Evolutionary conservation across 2,797 vertebrate genomes (phyloP).

Genomic region (Remorina albescens): DNA sequence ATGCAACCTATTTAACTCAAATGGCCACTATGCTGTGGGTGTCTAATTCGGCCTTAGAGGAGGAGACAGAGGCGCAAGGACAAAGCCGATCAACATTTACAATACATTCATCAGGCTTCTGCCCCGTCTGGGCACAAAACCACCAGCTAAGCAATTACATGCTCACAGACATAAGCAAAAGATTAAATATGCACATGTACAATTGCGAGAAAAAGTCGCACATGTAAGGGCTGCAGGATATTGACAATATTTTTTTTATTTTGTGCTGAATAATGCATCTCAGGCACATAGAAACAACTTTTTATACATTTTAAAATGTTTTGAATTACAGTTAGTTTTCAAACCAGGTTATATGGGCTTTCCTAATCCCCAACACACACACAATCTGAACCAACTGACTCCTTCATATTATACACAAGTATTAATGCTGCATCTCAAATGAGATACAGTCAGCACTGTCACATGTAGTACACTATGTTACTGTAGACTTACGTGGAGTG

Average conservation of each 20-base stretch:
- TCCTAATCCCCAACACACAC: not conserved
- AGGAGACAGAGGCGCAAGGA: constrained; percentile 31
- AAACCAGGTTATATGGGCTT: too few relatives aligned
- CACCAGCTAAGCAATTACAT: constrained; percentile 10
- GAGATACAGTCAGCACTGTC: too few relatives aligned
- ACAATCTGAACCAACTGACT: not conserved
- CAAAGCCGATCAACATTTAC: constrained; percentile 45
- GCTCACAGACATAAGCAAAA: constrained; percentile 20
- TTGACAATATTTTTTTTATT: constrained; percentile 35
- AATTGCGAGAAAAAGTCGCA: constrained; percentile 1
- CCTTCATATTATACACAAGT: not conserved
- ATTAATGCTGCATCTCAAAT: too few relatives aligned
- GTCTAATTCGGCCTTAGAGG: constrained; percentile 49
- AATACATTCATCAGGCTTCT: constrained; percentile 57
- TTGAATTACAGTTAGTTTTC: not conserved
- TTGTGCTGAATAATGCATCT: constrained; percentile 37
- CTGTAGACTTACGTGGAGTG: too few relatives aligned
- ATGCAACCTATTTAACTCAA: not conserved
- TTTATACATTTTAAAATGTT: not conserved
- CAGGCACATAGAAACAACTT: not conserved
- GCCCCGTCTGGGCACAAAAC: constrained; percentile 50
- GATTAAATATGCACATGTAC: constrained; percentile 23
- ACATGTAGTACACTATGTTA: too few relatives aligned
- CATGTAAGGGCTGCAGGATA: constrained; percentile 35
- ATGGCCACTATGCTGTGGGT: not conserved